A percentile compares a stretch with the other conserved stretches of the same genome.
phyloP scores from a whole-genome alignment of 2,888 invertebrate genomes.

The Pterostichus madidus region DNA sequence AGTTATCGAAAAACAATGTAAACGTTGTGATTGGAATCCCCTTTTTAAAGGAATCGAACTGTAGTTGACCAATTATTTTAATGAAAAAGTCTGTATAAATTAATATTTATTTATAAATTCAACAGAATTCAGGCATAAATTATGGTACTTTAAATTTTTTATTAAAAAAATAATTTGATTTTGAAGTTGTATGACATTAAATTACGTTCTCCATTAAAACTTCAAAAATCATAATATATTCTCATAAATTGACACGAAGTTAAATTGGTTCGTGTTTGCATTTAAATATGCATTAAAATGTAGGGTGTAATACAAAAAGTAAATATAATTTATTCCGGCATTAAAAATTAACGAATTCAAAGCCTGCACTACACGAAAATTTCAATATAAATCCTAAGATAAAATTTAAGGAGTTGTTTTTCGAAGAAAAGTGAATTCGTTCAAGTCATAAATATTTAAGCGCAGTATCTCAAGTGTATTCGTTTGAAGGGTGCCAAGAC shows the following conservation, averaged over 20 bases:
- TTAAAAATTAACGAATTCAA: conserved; percentile 58
- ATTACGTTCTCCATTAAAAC: background rate
- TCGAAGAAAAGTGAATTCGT: conserved; percentile 39
- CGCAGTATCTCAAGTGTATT: conserved; percentile 47
- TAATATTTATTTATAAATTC: no score
- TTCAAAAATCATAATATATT: background rate
- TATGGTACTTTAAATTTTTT: no score
- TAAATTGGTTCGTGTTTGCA: background rate
- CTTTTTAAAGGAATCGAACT: no score
- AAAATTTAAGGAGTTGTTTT: conserved; percentile 57
- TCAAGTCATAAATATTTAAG: conserved; percentile 53
- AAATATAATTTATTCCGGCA: conserved; percentile 58
- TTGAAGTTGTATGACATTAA: no score
- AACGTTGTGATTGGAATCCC: no score
- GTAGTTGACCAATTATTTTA: no score
- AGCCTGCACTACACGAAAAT: conserved; percentile 46
- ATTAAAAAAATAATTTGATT: no score
- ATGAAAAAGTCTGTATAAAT: no score
- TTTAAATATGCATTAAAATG: conserved; percentile 44
- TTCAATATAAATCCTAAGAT: conserved; percentile 52
- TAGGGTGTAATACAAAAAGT: conserved; percentile 51
- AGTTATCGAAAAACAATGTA: no score
- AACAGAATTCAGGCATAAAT: no score
- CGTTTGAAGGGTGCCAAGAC: conserved; percentile 43
- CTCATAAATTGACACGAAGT: background rate